Conservation (phyloP, 2,797 vertebrate species). For the Sebastes nivosus region DNA sequence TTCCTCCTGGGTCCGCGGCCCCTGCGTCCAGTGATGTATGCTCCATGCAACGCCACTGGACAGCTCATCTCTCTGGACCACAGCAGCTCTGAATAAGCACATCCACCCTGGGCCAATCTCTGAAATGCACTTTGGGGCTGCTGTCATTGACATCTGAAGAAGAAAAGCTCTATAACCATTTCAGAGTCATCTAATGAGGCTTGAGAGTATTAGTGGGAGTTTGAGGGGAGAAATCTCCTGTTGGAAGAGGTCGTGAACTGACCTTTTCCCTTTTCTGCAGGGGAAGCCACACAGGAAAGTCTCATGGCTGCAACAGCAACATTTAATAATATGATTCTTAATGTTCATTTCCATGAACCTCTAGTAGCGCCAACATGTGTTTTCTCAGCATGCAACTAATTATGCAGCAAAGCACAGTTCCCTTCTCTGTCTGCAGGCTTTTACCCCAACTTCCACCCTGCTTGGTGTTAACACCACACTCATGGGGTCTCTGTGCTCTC, state of each 20-base stretch:
- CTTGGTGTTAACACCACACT: slow-evolving; percentile 9
- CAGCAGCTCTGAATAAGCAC: slow-evolving; percentile 71
- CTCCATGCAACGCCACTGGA: slow-evolving; percentile 63
- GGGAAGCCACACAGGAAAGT: slow-evolving; percentile 3
- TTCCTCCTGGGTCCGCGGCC: slow-evolving; percentile 56
- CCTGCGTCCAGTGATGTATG: slow-evolving; percentile 71
- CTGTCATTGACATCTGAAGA: slow-evolving; percentile 43
- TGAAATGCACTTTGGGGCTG: slow-evolving; percentile 59
- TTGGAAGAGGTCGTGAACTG: slow-evolving; percentile 6
- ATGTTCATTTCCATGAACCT: neutral
- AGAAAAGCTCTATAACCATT: slow-evolving; percentile 35
- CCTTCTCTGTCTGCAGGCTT: slow-evolving; percentile 2
- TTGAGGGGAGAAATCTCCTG: neutral
- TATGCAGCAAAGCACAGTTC: slow-evolving; percentile 14
- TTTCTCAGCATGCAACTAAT: slow-evolving; percentile 23
- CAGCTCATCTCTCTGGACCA: slow-evolving; percentile 75
- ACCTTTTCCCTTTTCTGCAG: slow-evolving; percentile 33
- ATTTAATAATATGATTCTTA: neutral
- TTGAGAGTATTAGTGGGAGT: slow-evolving; percentile 10
- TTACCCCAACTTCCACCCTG: slow-evolving; percentile 23
- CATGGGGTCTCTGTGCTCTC: slow-evolving; percentile 24
- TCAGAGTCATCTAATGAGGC: slow-evolving; percentile 39
- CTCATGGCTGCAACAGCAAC: slow-evolving; percentile 4
- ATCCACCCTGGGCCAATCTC: slow-evolving; percentile 61
- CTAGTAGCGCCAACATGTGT: slow-evolving; percentile 3